phyloP scores from a whole-genome alignment of 1,140 invertebrate species.

The Sinella curviseta region DNA sequence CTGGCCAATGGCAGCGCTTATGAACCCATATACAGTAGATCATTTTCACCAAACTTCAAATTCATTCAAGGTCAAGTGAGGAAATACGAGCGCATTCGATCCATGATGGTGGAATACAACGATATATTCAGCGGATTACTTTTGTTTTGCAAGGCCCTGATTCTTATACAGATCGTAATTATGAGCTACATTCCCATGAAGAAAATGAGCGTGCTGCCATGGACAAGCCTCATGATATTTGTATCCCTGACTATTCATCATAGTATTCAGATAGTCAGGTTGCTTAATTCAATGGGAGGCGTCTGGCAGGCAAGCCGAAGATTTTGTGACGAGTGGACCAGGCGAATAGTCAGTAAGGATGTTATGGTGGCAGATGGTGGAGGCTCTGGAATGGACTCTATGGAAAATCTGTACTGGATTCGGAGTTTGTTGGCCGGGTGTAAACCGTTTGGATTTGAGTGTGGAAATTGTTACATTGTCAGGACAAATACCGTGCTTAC shows the following conservation, averaged over 20 bases:
- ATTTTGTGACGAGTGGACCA: background rate
- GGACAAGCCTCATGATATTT: background rate
- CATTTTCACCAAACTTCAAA: background rate
- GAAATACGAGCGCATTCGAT: background rate
- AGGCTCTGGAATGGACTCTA: background rate
- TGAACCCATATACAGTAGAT: no score
- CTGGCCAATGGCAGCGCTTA: background rate
- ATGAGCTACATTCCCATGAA: background rate
- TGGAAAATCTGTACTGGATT: background rate
- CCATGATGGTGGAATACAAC: background rate
- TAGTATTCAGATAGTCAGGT: background rate
- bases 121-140: background rate
- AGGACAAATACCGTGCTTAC: background rate
- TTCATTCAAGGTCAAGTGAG: background rate
- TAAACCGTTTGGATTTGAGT: background rate
- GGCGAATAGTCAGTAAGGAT: background rate
- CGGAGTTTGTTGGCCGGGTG: background rate
- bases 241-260: background rate
- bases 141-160: background rate
- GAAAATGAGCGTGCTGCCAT: background rate
- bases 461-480: background rate
- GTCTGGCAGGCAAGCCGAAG: background rate
- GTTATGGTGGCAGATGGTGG: background rate
- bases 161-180: background rate
- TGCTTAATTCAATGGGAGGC: background rate